Evolutionary conservation across 2,113 vertebrate species (phyloP), one percentile per base, ranked within the genome.

Genomic region (Silurus meridionalis): DNA sequence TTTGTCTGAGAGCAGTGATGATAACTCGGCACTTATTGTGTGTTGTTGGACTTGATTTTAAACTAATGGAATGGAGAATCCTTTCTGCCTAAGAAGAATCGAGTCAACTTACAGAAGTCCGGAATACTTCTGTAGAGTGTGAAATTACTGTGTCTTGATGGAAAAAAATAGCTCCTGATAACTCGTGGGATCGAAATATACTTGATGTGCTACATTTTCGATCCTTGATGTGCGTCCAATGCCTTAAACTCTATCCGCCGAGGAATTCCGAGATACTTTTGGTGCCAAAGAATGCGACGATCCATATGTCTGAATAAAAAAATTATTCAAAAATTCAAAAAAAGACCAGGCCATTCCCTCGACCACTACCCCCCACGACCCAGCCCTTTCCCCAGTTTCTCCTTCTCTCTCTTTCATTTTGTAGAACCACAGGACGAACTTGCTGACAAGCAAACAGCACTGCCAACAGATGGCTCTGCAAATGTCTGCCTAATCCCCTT

Each of bases 381-480:
- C 57, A 9, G 57, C 28, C 9, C 7, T 19, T 10, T 46, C n/a
- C n/a, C 28, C 58, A 23, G 13, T 50, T 53, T 53, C 17, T 74
- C 23, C 0, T 48, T 14, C 21, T 61, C 57, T 17, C 23, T 17
- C 15, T 74, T 21, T 60, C 55, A 46, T 60, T 72, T 55, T 63
- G 66, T 74, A 71, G 58, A 75, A 53, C 48, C 58, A 55, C 58
- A 66, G 28, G 25, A 55, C 13, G 25, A 37, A 85, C 74, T 25
- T 63, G 80, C 80, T 77, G 85, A 81, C 85, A 61, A 86, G 66
- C 52, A 63, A 66, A 71, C 85, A 60, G 63, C 60, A 37, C 64
- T 60, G 64, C 78, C 85, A 48, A 67, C 71, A 83, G 69, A 82
- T 72, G 46, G 61, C 50, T 7, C 52, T 23, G 63, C 84, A 57